A percentile compares a stretch with the other conserved stretches of the same genome.
These are phyloP conservation scores for Sebastes aleutianus DNA, from an alignment of 2,797 vertebrate genomes.

Conservation along the genomic window DNA sequence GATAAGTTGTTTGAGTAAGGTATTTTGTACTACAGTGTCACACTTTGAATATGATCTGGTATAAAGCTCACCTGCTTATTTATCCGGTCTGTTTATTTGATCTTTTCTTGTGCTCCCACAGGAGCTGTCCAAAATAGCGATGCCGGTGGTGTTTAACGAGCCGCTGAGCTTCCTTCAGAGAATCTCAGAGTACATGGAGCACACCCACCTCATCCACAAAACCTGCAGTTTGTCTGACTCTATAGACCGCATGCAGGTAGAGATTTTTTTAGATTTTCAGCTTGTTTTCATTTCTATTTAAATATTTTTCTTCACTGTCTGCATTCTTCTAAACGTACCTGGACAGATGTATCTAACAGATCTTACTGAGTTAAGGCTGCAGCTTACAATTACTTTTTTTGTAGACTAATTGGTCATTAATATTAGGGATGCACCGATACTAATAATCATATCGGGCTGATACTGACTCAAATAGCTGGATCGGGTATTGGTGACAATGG, in stretches of 20 bases:
- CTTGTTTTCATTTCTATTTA: background rate
- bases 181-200: slow-evolving; percentile 98
- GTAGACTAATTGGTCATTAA: background rate
- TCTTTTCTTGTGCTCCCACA: slow-evolving; percentile 53
- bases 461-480: too few species aligned
- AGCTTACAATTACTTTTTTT: background rate
- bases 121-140: slow-evolving; percentile 98
- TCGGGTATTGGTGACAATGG: too few species aligned
- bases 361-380: background rate
- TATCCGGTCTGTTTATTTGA: background rate
- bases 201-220: slow-evolving; percentile 92
- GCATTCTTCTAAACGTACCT: background rate
- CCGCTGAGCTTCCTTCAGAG: slow-evolving; percentile 97
- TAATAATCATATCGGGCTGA: too few species aligned
- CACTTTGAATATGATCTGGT: background rate
- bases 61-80: background rate
- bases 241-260: slow-evolving; percentile 94
- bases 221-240: slow-evolving; percentile 88
- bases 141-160: slow-evolving; percentile 98
- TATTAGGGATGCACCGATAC: too few species aligned
- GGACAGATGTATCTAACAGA: background rate
- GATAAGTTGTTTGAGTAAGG: background rate
- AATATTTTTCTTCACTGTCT: background rate
- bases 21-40: background rate
- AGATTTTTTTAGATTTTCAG: background rate